Evolutionary conservation across 2,113 vertebrate genomes (phyloP).

Genomic region (Pelodiscus sinensis): DNA sequence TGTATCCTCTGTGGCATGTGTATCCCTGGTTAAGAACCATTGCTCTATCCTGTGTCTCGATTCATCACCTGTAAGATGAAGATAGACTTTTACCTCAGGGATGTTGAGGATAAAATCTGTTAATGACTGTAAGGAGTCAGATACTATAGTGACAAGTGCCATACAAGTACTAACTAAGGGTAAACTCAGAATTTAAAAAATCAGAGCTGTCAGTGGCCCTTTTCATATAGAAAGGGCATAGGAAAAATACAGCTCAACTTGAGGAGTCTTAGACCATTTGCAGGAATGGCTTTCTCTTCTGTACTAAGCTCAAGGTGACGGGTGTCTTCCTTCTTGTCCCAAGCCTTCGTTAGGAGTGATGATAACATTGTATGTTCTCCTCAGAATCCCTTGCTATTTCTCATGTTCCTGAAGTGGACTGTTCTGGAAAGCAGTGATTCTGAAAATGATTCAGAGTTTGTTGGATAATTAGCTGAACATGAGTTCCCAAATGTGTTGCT

Average conservation of each 20-base stretch:
- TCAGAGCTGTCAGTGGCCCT: neutral
- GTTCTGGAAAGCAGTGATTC: neutral
- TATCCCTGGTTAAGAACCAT: too few species aligned
- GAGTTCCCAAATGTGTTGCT: neutral
- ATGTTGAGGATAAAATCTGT: neutral
- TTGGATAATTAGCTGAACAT: neutral
- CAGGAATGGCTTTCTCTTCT: neutral
- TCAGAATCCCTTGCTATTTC: neutral
- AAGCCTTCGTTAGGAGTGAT: neutral
- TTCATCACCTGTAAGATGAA: neutral
- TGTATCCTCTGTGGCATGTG: too few species aligned
- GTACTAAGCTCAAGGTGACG: neutral
- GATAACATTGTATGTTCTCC: neutral
- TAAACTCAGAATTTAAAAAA: neutral
- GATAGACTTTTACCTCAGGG: neutral
- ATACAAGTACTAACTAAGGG: neutral
- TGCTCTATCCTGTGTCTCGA: neutral
- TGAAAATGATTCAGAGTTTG: neutral
- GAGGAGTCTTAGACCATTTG: neutral
- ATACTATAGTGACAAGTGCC: neutral
- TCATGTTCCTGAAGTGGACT: neutral
- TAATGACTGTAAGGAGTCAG: neutral
- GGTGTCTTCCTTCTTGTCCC: neutral
- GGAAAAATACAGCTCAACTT: neutral
- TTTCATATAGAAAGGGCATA: neutral